Base-by-base conservation (phyloP, 2,797 vertebrate species). In the Avahi laniger region DNA sequence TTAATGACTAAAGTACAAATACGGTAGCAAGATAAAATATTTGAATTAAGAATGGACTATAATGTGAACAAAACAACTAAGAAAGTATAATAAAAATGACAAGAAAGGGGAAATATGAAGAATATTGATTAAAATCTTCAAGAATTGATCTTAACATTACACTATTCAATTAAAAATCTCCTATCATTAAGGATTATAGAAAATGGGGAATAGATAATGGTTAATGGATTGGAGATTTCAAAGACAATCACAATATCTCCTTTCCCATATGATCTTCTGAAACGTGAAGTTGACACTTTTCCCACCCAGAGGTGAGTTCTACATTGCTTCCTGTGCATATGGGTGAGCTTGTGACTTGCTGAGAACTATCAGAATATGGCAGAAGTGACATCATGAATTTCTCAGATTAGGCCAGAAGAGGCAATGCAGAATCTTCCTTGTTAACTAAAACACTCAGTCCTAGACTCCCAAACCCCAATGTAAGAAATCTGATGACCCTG, bases 251-350 rank as follows among this genome's bases (percentile, higher is more conserved):
- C 9, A 10, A 1, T 63, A 13, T 52, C 14, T 65, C 10, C 30
- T 2, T 65, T 63, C 57, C 26, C 14, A 63, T 46, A 30, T 6
- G 43, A 15, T 20, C 28, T 75, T 48, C 17, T 48, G 15, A 9
- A 52, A 52, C 5, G 3, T n/a, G 1, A 83, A 69, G 18, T 41
- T 61, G 67, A 33, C 12, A 61, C 20, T 61, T 5, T 26, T 63
- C 14, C 1, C 4, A 20, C 4, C 4, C 9, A 24, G 43, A 52
- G 5, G 3, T n/a, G 28, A 75, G 20, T 7, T 13, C 57, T 7
- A 9, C 33, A 4, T n/a, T 4, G 12, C 46, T 91, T 1, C 26
- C n/a, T 28, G 18, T 22, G 33, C 12, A 26, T 22, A 7, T 57
- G 12, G 3, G 35, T 33, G 67, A 38, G 28, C 35, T 43, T 1